These are phyloP conservation scores for Leptopilina boulardi DNA, from an alignment of 1,140 invertebrate species.

Conservation along the genomic window DNA sequence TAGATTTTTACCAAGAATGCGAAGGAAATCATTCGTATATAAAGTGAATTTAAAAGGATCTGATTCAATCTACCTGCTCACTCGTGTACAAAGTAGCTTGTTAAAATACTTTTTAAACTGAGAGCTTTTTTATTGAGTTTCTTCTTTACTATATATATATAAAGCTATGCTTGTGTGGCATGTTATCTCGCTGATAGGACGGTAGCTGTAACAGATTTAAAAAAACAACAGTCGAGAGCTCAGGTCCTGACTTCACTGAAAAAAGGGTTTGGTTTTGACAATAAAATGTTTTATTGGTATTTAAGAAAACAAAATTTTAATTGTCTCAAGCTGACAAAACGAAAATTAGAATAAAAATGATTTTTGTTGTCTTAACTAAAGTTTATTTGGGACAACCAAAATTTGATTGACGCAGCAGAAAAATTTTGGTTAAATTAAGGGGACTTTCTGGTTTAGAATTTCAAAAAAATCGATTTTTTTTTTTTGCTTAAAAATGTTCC, in stretches of 20 bases:
- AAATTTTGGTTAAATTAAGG: no score
- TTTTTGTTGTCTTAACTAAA: no score
- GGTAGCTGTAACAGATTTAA: not conserved
- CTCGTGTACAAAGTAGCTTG: slow-evolving; percentile 24
- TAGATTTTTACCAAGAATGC: slow-evolving; percentile 37
- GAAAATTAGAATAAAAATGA: no score
- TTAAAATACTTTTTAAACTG: slow-evolving; percentile 18
- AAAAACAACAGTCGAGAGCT: not conserved
- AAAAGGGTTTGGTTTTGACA: no score
- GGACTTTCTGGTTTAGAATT: no score
- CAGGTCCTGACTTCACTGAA: not conserved
- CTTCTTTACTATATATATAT: not conserved
- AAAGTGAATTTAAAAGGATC: not conserved
- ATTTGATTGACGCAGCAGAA: no score
- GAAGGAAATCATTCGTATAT: not conserved
- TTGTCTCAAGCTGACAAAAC: no score
- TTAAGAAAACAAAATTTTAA: no score
- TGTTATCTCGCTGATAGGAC: slow-evolving; percentile 16
- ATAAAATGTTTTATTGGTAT: no score
- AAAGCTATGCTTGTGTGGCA: not conserved
- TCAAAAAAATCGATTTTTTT: no score
- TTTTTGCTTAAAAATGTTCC: no score
- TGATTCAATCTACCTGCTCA: slow-evolving; percentile 1
- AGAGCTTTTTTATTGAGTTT: not conserved
- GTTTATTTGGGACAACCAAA: no score